Evolutionary conservation across 2,113 vertebrate genomes (phyloP).

Genomic region (Callopanchax toddi): DNA sequence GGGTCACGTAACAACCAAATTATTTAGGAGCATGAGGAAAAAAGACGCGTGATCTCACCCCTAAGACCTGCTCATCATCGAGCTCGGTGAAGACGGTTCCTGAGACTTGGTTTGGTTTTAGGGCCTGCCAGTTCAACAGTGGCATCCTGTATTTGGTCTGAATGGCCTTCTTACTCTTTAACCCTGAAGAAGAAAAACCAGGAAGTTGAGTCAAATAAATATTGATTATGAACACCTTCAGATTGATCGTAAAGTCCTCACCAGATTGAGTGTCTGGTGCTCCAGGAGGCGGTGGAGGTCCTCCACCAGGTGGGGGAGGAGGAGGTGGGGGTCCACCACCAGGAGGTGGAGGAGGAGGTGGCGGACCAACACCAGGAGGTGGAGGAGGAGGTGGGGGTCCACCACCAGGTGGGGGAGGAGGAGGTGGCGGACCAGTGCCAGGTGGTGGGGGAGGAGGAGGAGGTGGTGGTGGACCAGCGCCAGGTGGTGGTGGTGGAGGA

Average conservation of each 20-base stretch:
- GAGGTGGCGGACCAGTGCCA: conserved; percentile 54
- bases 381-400: conserved; percentile 57
- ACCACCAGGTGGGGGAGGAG: conserved; percentile 31
- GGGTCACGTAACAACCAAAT: background rate
- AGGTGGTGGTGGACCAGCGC: conserved; percentile 30
- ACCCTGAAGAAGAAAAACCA: conserved; percentile 39
- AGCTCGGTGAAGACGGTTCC: conserved; percentile 90
- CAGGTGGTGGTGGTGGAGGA: conserved; percentile 45
- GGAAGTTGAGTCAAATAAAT: background rate
- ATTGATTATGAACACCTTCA: background rate
- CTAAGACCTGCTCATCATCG: conserved; percentile 89
- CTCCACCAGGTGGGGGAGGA: conserved; percentile 30
- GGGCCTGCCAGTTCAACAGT: conserved; percentile 89
- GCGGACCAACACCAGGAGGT: conserved; percentile 52
- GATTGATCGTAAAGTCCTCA: conserved; percentile 22
- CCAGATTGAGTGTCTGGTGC: conserved; percentile 53
- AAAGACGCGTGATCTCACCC: conserved; percentile 74
- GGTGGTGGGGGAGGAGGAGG: conserved; percentile 52
- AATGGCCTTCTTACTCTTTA: conserved; percentile 88
- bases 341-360: conserved; percentile 46
- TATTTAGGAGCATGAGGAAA: background rate
- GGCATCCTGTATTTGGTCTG: conserved; percentile 92
- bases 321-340: background rate
- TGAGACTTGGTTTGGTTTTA: conserved; percentile 88
- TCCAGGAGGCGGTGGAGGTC: conserved; percentile 60